phyloP scores from a whole-genome alignment of 2,888 invertebrate genomes.

The Thereva nobilitata region DNA sequence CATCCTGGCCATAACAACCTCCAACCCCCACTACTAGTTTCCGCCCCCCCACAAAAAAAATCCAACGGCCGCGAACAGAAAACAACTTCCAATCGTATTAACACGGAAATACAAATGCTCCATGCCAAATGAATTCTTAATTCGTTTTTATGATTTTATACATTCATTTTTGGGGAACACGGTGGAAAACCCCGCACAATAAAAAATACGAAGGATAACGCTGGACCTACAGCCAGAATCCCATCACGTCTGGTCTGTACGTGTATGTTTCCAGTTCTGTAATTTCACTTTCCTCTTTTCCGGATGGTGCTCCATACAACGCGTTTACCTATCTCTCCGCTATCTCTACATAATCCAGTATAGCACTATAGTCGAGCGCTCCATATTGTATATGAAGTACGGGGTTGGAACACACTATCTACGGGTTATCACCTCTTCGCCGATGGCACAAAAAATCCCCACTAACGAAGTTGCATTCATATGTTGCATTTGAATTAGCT shows the following conservation, averaged over 20 bases:
- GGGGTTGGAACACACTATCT: neutral
- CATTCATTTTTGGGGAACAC: slow-evolving; percentile 12
- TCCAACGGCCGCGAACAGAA: too few relatives aligned
- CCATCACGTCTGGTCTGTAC: neutral
- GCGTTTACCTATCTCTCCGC: too few relatives aligned
- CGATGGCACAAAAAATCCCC: slow-evolving; percentile 10
- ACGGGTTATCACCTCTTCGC: slow-evolving; percentile 25
- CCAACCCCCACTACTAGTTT: too few relatives aligned
- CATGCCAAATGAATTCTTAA: slow-evolving; percentile 8
- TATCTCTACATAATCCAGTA: too few relatives aligned
- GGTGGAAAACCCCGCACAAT: neutral
- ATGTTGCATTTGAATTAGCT: slow-evolving; percentile 33
- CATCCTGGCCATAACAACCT: too few relatives aligned
- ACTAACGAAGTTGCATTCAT: slow-evolving; percentile 32
- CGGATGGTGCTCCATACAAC: slow-evolving; percentile 10
- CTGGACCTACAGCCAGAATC: neutral
- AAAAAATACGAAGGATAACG: neutral
- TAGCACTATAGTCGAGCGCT: too few relatives aligned
- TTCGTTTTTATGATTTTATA: slow-evolving; percentile 21
- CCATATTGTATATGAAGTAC: too few relatives aligned
- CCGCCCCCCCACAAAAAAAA: too few relatives aligned
- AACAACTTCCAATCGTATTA: too few relatives aligned
- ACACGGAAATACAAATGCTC: too few relatives aligned
- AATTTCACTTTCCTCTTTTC: slow-evolving; percentile 13
- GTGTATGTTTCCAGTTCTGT: slow-evolving; percentile 18